phyloP scores from a whole-genome alignment of 2,113 vertebrate species.

The Noctilio leporinus region DNA sequence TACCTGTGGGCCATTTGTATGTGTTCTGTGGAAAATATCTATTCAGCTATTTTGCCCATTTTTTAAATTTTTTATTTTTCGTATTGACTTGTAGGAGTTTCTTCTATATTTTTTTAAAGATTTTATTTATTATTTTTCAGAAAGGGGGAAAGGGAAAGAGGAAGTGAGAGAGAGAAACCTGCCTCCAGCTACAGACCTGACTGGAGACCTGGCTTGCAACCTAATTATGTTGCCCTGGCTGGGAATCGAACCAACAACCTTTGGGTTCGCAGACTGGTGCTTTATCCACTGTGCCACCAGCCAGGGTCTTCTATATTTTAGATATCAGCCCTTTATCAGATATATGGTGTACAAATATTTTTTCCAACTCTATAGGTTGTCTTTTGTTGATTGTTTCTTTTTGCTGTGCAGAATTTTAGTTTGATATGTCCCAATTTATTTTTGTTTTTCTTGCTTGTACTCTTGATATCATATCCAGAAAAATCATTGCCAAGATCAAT shows the following conservation, averaged over 20 bases:
- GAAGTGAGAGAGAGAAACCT: no score
- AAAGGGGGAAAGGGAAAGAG: no score
- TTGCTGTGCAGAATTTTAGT: background rate
- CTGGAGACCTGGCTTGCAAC: no score
- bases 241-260: no score
- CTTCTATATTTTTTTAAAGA: background rate
- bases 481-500: background rate
- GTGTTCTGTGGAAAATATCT: background rate
- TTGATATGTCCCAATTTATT: background rate
- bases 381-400: background rate
- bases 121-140: no score
- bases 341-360: background rate
- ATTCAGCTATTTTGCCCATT: background rate
- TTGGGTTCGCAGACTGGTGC: no score
- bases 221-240: no score
- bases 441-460: background rate
- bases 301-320: background rate
- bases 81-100: background rate
- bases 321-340: background rate
- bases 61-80: background rate
- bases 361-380: background rate
- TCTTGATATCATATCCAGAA: background rate
- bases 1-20: background rate
- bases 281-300: no score
- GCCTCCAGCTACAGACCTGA: no score